These are phyloP conservation scores for Scomber scombrus DNA, from an alignment of 2,113 vertebrate genomes.

Conservation along the genomic window DNA sequence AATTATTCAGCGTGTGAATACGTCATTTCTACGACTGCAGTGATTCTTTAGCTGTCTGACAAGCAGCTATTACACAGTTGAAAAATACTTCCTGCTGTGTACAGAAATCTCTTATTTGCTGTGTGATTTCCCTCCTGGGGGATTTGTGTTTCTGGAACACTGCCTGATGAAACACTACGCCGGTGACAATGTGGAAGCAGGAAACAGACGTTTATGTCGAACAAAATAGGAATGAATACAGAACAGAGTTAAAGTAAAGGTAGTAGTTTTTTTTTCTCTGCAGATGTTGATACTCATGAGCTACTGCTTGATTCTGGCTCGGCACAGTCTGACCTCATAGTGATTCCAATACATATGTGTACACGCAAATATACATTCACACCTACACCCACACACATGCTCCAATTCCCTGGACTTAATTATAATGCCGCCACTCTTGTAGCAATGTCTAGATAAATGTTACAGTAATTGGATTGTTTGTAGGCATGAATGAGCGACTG, in stretches of 20 bases:
- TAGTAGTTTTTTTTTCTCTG: neutral
- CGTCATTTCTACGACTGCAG: neutral
- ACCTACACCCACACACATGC: neutral
- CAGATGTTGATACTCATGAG: neutral
- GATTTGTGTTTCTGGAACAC: neutral
- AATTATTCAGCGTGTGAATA: neutral
- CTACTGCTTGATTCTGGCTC: neutral
- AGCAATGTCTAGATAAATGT: neutral
- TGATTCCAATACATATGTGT: neutral
- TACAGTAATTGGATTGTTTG: neutral
- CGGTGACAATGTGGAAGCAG: neutral
- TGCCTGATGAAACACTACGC: neutral
- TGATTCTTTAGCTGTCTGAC: neutral
- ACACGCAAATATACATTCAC: neutral
- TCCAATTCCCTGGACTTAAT: neutral
- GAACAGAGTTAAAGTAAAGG: neutral
- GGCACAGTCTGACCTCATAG: neutral
- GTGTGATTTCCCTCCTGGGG: neutral
- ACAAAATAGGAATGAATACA: too few relatives aligned
- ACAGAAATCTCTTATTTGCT: neutral
- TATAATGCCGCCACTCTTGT: neutral
- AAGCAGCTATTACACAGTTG: neutral
- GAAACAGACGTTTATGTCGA: neutral
- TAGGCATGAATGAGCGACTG: too few relatives aligned
- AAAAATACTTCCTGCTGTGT: neutral